These are phyloP conservation scores for Drosophila ochracea DNA, from an alignment of 2,888 invertebrate species.

Conservation along the genomic window DNA sequence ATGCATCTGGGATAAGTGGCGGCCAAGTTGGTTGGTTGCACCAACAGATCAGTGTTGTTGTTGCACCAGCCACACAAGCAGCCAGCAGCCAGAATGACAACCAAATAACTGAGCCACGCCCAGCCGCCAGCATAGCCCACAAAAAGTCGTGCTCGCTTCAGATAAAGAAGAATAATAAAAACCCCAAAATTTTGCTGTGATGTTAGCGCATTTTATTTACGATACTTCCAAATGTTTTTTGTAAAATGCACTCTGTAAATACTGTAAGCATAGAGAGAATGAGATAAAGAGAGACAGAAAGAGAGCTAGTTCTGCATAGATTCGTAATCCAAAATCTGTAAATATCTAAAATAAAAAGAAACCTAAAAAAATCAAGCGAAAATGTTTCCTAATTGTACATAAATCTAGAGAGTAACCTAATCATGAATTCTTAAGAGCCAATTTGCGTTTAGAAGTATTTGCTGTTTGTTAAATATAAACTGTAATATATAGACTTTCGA, in stretches of 20 bases:
- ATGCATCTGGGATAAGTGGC: constrained; percentile 85
- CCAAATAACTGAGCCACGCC: constrained; percentile 69
- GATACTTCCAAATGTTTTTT: constrained; percentile 75
- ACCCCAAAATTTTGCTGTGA: constrained; percentile 84
- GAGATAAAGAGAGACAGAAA: constrained; percentile 11
- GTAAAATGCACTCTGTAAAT: constrained; percentile 80
- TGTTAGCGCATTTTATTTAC: constrained; percentile 85
- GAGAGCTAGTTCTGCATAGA: constrained; percentile 24
- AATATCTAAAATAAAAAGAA: constrained; percentile 34
- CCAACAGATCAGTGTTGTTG: constrained; percentile 10
- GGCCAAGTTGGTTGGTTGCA: constrained; percentile 66
- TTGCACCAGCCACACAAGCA: constrained; percentile 30
- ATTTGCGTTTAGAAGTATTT: constrained; percentile 60
- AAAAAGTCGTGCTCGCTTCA: constrained; percentile 43
- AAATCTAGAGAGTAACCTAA: constrained; percentile 59
- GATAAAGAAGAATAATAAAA: constrained; percentile 1
- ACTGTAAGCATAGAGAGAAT: constrained; percentile 64
- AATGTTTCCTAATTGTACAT: constrained; percentile 80
- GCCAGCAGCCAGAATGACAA: constrained; percentile 46
- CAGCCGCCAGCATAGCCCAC: constrained; percentile 45
- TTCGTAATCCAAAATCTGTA: constrained; percentile 48
- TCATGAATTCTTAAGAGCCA: constrained; percentile 54
- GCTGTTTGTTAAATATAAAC: constrained; percentile 37
- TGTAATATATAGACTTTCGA: constrained; percentile 35
- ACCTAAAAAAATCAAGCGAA: constrained; percentile 53